A percentile compares a stretch with the other conserved stretches of the same genome.
These are phyloP conservation scores for Brachylomia viminalis DNA, from an alignment of 2,888 invertebrate genomes.

Conservation along the genomic window DNA sequence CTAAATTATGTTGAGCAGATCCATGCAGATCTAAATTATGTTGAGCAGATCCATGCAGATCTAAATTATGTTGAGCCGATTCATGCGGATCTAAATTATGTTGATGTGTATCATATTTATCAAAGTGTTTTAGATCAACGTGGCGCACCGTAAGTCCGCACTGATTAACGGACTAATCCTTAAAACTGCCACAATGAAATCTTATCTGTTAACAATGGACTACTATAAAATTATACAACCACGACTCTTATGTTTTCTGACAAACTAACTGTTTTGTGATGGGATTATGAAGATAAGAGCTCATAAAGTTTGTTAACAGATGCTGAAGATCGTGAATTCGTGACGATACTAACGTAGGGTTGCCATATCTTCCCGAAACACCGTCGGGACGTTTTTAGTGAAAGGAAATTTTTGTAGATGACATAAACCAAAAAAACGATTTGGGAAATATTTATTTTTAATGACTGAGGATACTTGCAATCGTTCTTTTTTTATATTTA, in stretches of 20 bases:
- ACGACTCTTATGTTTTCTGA: conserved; percentile 26
- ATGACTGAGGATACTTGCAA: too few relatives aligned
- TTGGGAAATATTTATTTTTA: too few relatives aligned
- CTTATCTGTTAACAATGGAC: conserved; percentile 40
- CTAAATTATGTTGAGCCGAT: too few relatives aligned
- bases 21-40: too few relatives aligned
- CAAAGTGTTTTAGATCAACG: neutral
- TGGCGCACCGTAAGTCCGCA: neutral
- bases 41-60: too few relatives aligned
- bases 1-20: too few relatives aligned
- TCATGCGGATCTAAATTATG: neutral
- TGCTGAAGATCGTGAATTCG: neutral
- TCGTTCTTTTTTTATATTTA: too few relatives aligned
- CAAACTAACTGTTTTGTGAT: conserved; percentile 10
- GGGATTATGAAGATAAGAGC: conserved; percentile 41
- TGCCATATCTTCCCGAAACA: too few relatives aligned
- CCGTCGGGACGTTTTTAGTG: too few relatives aligned
- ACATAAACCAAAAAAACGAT: too few relatives aligned
- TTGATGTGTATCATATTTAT: too few relatives aligned
- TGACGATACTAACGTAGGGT: neutral
- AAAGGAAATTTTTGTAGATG: too few relatives aligned
- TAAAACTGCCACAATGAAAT: conserved; percentile 13
- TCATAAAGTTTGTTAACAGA: neutral
- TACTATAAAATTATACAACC: conserved; percentile 34
- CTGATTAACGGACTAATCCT: conserved; percentile 2